Conservation (phyloP, 2,797 vertebrate genomes). For the Diplodus sargus region DNA sequence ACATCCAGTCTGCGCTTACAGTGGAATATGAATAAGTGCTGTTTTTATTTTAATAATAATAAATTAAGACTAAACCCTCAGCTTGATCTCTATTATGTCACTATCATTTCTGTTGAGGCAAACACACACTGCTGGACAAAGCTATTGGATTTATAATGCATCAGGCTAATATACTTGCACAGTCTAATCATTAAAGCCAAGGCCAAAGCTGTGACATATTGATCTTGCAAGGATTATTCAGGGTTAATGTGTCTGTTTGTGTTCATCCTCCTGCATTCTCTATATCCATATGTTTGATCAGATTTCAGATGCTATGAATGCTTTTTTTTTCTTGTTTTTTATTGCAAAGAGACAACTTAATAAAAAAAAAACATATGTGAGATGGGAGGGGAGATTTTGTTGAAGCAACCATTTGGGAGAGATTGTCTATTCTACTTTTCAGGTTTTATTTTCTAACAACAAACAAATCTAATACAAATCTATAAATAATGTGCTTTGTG, state of each 20-base stretch:
- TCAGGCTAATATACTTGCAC: conserved; percentile 64
- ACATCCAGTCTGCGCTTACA: conserved; percentile 51
- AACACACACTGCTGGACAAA: conserved; percentile 46
- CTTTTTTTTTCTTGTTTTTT: neutral
- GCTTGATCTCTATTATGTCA: conserved; percentile 68
- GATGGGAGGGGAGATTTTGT: neutral
- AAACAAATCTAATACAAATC: too few species aligned
- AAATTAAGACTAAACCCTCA: conserved; percentile 69
- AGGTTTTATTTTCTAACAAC: too few species aligned
- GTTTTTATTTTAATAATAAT: conserved; percentile 36
- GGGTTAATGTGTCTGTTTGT: conserved; percentile 58
- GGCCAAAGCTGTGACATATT: conserved; percentile 73
- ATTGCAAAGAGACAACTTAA: neutral
- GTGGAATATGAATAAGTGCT: conserved; percentile 70
- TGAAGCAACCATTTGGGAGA: too few species aligned
- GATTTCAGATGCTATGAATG: conserved; percentile 15
- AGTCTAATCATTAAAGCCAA: conserved; percentile 67
- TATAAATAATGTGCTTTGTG: too few species aligned
- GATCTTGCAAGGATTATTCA: conserved; percentile 63
- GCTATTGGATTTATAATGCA: conserved; percentile 73
- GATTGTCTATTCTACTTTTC: too few species aligned
- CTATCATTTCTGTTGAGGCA: conserved; percentile 52
- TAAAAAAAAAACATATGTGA: too few species aligned
- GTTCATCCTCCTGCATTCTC: conserved; percentile 6
- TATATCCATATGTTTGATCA: conserved; percentile 19